A percentile compares a stretch with the other conserved stretches of the same genome.
Conservation (phyloP, 1,140 invertebrate species). For the Cydia pomonella region DNA sequence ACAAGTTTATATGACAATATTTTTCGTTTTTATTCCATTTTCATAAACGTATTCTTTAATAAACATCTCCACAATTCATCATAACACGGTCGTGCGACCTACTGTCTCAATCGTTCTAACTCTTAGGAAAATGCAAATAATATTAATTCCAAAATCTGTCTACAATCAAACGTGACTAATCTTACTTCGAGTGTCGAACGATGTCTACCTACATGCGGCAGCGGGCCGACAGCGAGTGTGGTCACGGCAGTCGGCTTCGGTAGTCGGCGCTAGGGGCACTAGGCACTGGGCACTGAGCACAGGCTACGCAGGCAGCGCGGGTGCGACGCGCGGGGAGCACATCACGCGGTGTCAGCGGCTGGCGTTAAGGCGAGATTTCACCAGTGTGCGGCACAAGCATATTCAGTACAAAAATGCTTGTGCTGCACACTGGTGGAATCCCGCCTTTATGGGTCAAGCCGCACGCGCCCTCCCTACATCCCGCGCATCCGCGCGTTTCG, state of each 20-base stretch:
- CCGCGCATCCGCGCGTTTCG: conserved; percentile 31
- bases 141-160: conserved; percentile 77
- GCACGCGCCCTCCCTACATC: conserved; percentile 35
- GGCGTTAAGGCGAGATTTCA: too few species aligned
- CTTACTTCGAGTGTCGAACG: conserved; percentile 73
- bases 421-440: too few species aligned
- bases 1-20: conserved; percentile 80
- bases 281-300: conserved; percentile 11
- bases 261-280: conserved; percentile 3
- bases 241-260: conserved; percentile 10
- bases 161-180: conserved; percentile 76
- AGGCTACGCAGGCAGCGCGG: not conserved
- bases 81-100: conserved; percentile 78
- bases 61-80: conserved; percentile 78
- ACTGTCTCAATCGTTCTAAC: conserved; percentile 78
- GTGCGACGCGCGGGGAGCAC: conserved; percentile 27
- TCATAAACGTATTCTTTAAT: conserved; percentile 79
- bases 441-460: too few species aligned
- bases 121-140: conserved; percentile 80
- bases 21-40: conserved; percentile 79
- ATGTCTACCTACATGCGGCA: conserved; percentile 55
- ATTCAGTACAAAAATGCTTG: too few species aligned
- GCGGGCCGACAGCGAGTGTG: conserved; percentile 31
- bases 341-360: not conserved
- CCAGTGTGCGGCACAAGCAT: too few species aligned